These are phyloP conservation scores for Telmatochromis brichardi DNA, from an alignment of 2,113 vertebrate genomes.

Conservation along the genomic window DNA sequence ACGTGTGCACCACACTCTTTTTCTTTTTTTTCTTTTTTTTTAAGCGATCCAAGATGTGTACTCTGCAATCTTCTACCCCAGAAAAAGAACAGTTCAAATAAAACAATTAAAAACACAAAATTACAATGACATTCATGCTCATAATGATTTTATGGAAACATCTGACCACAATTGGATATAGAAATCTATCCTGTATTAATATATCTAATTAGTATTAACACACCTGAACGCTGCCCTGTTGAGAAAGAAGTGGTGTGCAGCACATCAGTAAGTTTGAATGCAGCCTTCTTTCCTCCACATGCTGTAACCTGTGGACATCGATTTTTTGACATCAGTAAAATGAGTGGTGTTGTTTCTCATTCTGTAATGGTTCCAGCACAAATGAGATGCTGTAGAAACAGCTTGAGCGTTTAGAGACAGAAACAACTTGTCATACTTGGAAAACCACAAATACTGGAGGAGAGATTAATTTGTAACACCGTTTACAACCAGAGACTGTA, in stretches of 20 bases:
- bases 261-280: not conserved
- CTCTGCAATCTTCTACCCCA: not conserved
- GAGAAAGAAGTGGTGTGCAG: not conserved
- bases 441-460: not conserved
- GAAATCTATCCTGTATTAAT: not conserved
- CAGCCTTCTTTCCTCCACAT: not conserved
- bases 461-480: not conserved
- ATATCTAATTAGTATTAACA: not conserved
- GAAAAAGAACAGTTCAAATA: not conserved
- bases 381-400: not conserved
- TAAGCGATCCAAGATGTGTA: not conserved
- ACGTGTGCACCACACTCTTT: fast-evolving
- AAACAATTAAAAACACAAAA: not conserved
- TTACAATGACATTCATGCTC: not conserved
- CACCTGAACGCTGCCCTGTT: not conserved
- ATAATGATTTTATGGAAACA: fast-evolving
- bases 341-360: not conserved
- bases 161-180: not conserved
- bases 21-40: fast-evolving
- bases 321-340: not conserved
- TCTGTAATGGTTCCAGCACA: not conserved
- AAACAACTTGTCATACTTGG: not conserved
- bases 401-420: not conserved
- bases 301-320: not conserved
- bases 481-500: not conserved